Evolutionary conservation across 2,888 invertebrate genomes (phyloP).

Genomic region (Shargacucullia verbasci): DNA sequence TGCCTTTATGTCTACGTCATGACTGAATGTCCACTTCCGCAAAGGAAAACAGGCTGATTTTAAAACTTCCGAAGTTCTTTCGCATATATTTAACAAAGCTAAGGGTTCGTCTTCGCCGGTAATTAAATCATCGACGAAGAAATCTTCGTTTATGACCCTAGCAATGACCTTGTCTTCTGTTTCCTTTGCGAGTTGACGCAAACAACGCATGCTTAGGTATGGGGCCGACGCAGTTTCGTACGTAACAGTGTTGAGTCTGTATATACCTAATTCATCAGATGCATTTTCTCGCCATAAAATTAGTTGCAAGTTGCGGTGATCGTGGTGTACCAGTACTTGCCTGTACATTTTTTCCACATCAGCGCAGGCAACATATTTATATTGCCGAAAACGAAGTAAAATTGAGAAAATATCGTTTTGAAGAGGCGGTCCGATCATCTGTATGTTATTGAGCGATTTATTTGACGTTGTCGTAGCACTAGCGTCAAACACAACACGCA

Average conservation of each 20-base stretch:
- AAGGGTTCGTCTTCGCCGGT: slow-evolving; percentile 3
- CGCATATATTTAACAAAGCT: slow-evolving; percentile 2
- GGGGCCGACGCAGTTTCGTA: slow-evolving; percentile 12
- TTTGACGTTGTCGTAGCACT: not conserved
- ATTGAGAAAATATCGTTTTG: slow-evolving; percentile 12
- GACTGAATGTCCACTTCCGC: slow-evolving; percentile 32
- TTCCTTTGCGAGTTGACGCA: slow-evolving; percentile 6
- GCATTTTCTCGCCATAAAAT: slow-evolving; percentile 2
- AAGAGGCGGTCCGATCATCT: not conserved
- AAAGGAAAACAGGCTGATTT: slow-evolving; percentile 33
- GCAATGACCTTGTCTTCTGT: slow-evolving; percentile 5
- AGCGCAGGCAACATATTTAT: slow-evolving; percentile 9
- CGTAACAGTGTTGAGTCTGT: not conserved
- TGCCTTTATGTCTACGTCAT: not conserved
- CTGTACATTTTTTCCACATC: slow-evolving; percentile 16
- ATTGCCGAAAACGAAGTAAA: slow-evolving; percentile 7
- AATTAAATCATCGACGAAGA: slow-evolving; percentile 23
- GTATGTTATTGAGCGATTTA: slow-evolving; percentile 7
- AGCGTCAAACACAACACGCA: not conserved
- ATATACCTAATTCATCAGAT: not conserved
- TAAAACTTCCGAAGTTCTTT: slow-evolving; percentile 9
- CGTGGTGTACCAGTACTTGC: slow-evolving; percentile 1
- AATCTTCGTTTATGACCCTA: slow-evolving; percentile 7
- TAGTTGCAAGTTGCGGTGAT: slow-evolving; percentile 14
- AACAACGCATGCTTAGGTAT: slow-evolving; percentile 16